A percentile compares a stretch with the other conserved stretches of the same genome.
Evolutionary conservation across 2,113 vertebrate genomes (phyloP).

Genomic region (Catharus minimus): DNA sequence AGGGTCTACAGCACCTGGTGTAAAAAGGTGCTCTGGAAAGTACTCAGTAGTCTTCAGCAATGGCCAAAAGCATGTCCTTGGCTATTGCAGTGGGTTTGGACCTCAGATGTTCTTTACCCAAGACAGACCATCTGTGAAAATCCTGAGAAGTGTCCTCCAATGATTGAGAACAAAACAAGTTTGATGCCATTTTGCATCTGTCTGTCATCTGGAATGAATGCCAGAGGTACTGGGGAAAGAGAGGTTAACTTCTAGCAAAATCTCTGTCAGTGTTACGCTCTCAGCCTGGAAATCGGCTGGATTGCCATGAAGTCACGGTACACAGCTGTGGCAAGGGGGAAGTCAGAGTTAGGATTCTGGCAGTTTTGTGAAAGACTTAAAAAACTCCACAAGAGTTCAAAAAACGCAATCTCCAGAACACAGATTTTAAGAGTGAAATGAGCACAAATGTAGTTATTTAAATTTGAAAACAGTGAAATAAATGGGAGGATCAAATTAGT

Average conservation of each 20-base stretch:
- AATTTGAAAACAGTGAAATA: neutral
- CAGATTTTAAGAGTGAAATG: conserved; percentile 28
- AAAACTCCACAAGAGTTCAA: neutral
- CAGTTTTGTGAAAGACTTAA: conserved; percentile 36
- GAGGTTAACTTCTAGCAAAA: neutral
- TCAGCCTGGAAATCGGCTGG: conserved; percentile 18
- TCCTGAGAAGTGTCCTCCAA: neutral
- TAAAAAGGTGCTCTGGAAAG: neutral
- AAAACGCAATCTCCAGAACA: conserved; percentile 21
- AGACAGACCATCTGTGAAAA: neutral
- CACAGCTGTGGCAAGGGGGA: neutral
- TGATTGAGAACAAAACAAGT: neutral
- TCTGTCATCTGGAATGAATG: neutral
- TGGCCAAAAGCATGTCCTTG: neutral
- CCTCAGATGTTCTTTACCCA: neutral
- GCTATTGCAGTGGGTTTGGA: neutral
- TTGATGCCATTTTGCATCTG: neutral
- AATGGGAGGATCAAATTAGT: neutral
- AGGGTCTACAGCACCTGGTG: neutral
- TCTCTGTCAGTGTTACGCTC: neutral
- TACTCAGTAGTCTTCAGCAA: neutral
- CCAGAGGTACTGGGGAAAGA: neutral
- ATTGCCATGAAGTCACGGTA: conserved; percentile 36
- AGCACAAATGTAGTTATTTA: neutral
- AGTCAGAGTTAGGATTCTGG: conserved; percentile 15